Base-by-base conservation (phyloP, 2,113 vertebrate species). In the Rhinolophus ferrumequinum region DNA sequence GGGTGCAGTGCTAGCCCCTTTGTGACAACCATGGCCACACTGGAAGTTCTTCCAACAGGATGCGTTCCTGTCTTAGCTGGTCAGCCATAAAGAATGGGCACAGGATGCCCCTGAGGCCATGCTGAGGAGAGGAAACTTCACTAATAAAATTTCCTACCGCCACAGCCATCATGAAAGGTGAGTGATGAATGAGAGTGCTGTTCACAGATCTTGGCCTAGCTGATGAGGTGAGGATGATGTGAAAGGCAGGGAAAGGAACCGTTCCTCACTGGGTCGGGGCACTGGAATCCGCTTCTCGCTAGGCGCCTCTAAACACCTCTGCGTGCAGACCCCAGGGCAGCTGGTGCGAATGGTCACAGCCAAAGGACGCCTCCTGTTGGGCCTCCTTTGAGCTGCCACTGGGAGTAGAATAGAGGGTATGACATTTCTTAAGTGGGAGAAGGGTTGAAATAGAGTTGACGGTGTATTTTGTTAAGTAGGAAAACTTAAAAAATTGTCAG, bases 301-400 rank as follows among this genome's bases (percentile, higher is more conserved):
- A 19, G 26, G 30, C 1, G 4, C 10, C 6, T 35, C 11, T n/a
- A 5, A 30, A 58, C 44, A 18, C 52, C 64, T 66, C 54, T 35
- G 26, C 0, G 1, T 73, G 66, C 66, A 60, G 26, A 41, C 4
- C 15, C 15, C 6, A 35, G n/a, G 44, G 47, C 56, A 7, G 50
- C 44, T 33, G 30, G 85, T 0, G 56, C 14, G 28, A 4, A 2
- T 1, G 28, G 67, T 58, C 15, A 7, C 5, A 11, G 56, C n/a
- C 8, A 5, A 6, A 14, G 82, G 19, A 24, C 0, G 0, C 35
- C 38, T 70, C 35, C 16, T 0, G 7, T 3, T 0, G 18, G 35
- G 6, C 35, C 8, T 47, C 30, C 0, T 0, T 0, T 0, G 35
- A 56, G 64, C 28, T 21, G 22, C 62, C 14, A 0, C 18, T 15